Evolutionary conservation across 1,140 invertebrate species (phyloP).

Genomic region (Calosoma granatense): DNA sequence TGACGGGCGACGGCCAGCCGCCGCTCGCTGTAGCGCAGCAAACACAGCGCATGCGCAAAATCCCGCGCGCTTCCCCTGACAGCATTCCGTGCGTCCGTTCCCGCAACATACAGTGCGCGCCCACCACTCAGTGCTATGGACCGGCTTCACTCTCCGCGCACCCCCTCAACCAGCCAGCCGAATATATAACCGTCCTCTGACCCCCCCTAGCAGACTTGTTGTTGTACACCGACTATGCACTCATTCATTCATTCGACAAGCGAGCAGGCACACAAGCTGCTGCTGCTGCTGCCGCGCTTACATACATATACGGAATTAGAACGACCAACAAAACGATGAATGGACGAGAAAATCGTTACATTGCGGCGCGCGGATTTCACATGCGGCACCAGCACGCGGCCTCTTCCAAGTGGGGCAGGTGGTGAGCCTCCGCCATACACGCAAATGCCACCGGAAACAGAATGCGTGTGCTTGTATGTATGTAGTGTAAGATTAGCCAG

Average conservation of each 20-base stretch:
- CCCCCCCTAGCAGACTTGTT: no score
- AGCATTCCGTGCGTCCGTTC: slow-evolving; percentile 9
- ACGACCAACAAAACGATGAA: slow-evolving; percentile 28
- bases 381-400: slow-evolving; percentile 20
- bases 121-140: no score
- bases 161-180: no score
- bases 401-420: slow-evolving; percentile 26
- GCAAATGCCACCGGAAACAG: background rate
- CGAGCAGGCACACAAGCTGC: background rate
- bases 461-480: no score
- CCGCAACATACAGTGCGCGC: background rate
- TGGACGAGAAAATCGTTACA: slow-evolving; percentile 22
- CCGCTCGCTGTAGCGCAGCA: background rate
- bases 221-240: slow-evolving; percentile 50
- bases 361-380: slow-evolving; percentile 17
- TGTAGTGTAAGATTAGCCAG: no score
- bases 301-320: slow-evolving; percentile 43
- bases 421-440: slow-evolving; percentile 10
- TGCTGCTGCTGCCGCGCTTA: slow-evolving; percentile 24
- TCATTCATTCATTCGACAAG: background rate
- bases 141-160: slow-evolving; percentile 18
- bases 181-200: no score
- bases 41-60: background rate
- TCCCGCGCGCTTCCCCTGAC: slow-evolving; percentile 14
- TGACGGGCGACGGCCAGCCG: background rate